These are phyloP conservation scores for Heliconius ismenius DNA, from an alignment of 2,888 invertebrate species.

Conservation along the genomic window DNA sequence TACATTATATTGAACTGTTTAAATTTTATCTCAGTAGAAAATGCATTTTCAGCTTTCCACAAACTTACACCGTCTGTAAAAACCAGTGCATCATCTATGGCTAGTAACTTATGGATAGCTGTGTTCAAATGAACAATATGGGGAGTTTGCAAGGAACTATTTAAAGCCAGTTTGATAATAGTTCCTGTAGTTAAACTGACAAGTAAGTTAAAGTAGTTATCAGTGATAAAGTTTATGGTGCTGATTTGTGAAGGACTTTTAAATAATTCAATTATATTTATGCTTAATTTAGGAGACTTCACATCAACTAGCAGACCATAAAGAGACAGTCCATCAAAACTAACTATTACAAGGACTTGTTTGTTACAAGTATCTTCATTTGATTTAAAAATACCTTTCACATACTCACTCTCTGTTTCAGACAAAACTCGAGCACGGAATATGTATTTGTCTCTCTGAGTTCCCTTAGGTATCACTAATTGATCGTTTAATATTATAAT, in stretches of 20 bases:
- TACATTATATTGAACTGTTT: slow-evolving; percentile 58
- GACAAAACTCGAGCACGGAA: slow-evolving; percentile 28
- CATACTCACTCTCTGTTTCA: slow-evolving; percentile 27
- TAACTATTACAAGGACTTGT: slow-evolving; percentile 45
- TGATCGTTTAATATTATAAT: slow-evolving; percentile 2
- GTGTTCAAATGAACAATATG: slow-evolving; percentile 62
- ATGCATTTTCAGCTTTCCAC: slow-evolving; percentile 63
- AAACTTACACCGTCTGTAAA: slow-evolving; percentile 66
- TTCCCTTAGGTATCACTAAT: slow-evolving; percentile 3
- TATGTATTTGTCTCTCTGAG: slow-evolving; percentile 27
- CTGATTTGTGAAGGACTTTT: slow-evolving; percentile 63
- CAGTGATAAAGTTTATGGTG: slow-evolving; percentile 53
- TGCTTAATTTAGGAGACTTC: slow-evolving; percentile 40
- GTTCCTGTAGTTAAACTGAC: slow-evolving; percentile 63
- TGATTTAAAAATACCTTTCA: slow-evolving; percentile 36
- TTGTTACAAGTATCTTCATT: slow-evolving; percentile 9
- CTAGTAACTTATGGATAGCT: slow-evolving; percentile 57
- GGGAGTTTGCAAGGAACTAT: slow-evolving; percentile 44
- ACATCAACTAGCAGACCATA: slow-evolving; percentile 30
- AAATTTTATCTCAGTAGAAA: slow-evolving; percentile 52
- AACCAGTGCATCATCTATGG: slow-evolving; percentile 52
- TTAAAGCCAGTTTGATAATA: slow-evolving; percentile 56
- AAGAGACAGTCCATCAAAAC: slow-evolving; percentile 36
- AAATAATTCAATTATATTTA: slow-evolving; percentile 56
- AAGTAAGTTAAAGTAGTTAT: slow-evolving; percentile 50